These are phyloP conservation scores for Recurvirostra avosetta DNA, from an alignment of 2,113 vertebrate species.

Conservation along the genomic window DNA sequence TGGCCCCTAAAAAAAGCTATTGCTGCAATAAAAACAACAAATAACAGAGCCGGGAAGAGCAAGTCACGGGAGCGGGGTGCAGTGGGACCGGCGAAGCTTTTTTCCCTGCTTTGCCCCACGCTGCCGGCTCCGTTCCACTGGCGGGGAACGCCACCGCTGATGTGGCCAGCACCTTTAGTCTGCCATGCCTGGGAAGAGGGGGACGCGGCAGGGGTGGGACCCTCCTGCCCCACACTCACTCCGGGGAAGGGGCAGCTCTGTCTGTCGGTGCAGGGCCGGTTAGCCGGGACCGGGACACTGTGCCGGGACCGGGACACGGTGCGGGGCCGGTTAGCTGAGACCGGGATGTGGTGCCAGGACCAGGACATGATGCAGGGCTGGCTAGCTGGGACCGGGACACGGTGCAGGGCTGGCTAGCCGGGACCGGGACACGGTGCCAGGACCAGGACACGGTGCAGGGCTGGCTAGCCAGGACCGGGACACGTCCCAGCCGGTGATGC, in stretches of 20 bases:
- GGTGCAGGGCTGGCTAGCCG: too few relatives aligned
- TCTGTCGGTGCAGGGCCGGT: background rate
- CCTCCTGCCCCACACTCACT: rapidly evolving
- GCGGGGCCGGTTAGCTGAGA: background rate
- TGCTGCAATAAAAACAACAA: rapidly evolving
- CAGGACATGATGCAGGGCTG: too few relatives aligned
- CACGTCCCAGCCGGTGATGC: rapidly evolving
- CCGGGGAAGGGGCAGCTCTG: background rate
- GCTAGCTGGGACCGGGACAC: too few relatives aligned
- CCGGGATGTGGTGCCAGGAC: too few relatives aligned
- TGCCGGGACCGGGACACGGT: too few relatives aligned
- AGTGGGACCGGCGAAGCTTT: rapidly evolving
- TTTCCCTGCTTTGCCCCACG: too few relatives aligned
- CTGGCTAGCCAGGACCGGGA: too few relatives aligned
- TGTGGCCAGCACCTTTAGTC: rapidly evolving
- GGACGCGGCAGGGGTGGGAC: rapidly evolving
- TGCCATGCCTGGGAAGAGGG: background rate
- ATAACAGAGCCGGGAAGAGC: background rate
- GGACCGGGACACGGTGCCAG: too few relatives aligned
- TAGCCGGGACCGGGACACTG: too few relatives aligned
- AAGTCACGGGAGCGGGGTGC: background rate
- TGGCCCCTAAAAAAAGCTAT: background rate
- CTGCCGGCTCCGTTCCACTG: background rate
- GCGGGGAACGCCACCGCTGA: rapidly evolving
- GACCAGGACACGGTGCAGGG: background rate